phyloP scores from a whole-genome alignment of 2,113 vertebrate species.

The Elanus axillaris region DNA sequence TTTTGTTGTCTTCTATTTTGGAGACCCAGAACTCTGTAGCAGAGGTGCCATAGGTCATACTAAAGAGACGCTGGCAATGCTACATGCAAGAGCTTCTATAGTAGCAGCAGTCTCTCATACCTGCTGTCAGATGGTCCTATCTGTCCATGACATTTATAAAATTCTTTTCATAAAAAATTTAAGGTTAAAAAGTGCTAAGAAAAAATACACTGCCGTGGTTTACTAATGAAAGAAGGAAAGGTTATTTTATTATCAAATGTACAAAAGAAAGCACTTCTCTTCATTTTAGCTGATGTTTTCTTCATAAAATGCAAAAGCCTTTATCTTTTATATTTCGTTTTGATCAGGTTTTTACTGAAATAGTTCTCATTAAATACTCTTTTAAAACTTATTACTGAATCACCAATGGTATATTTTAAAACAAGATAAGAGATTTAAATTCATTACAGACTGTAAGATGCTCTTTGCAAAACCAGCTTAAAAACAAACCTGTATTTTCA shows the following conservation, averaged over 20 bases:
- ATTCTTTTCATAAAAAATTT: slow-evolving; percentile 46
- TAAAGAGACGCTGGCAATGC: background rate
- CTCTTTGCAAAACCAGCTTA: background rate
- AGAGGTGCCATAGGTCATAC: background rate
- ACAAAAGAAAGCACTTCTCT: slow-evolving; percentile 1
- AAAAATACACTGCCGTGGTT: background rate
- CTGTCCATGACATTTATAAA: slow-evolving; percentile 41
- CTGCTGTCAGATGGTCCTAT: background rate
- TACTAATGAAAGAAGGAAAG: slow-evolving; percentile 55
- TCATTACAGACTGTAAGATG: background rate
- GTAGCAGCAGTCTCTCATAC: background rate
- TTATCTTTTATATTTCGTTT: background rate
- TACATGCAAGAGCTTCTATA: background rate
- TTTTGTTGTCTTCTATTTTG: slow-evolving; percentile 23
- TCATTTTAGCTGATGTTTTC: background rate
- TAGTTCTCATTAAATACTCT: slow-evolving; percentile 15
- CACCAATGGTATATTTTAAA: background rate
- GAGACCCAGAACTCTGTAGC: background rate
- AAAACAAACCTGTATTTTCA: background rate
- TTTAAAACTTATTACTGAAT: background rate
- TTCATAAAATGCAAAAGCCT: background rate
- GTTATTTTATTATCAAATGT: slow-evolving; percentile 47
- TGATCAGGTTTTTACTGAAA: background rate
- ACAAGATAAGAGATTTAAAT: background rate
- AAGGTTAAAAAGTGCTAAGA: slow-evolving; percentile 42